Evolutionary conservation across 1,140 invertebrate genomes (phyloP), one percentile per base, ranked within the genome.

Genomic region (Leptinotarsa undecemlineata): DNA sequence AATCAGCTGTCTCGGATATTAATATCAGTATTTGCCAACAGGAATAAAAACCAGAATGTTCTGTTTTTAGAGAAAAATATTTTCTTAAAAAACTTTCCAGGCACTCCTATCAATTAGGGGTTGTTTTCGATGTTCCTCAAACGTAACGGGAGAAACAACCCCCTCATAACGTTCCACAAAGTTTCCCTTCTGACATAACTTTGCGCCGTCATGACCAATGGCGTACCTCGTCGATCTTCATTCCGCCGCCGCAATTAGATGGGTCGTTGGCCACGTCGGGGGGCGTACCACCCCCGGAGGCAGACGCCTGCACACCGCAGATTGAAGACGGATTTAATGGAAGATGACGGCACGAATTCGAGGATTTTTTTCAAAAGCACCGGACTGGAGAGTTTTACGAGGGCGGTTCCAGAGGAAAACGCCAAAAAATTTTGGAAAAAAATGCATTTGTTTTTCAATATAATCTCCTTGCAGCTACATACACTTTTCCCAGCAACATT

Each of bases 191-290:
- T 66, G 73, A 80, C 75, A 76, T 79, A 72, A 76, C 75, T 69
- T 75, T 75, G 78, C 73, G 73, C 73, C 68, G 68, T 71, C 68
- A 70, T 73, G 79, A 76, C 79, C 78, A 79, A 79, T 79, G 73
- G 78, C 76, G 72, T 74, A 67, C 82, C 84, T 79, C 78, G 76
- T 79, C 75, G 79, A 81, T 81, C 78, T 79, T 90, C 88, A 89
- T 90, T 89, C 85, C 84, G 84, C 51, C 14, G 86, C 84, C 84
- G 85, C 86, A 90, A 90, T 90, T 90, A 90, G 87, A 89, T 86
- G 88, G 87, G 86, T 89, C 87, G 88, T 88, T 88, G 88, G 85
- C 85, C 86, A 86, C 86, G 84, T 64, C 72, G 57, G 66, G 72
- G 72, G 76, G 74, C 71, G 71, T 67, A 60, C 70, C 74, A 68